A percentile compares a stretch with the other conserved stretches of the same genome.
Evolutionary conservation across 2,888 invertebrate genomes (phyloP).

Genomic region (Busseola fusca): DNA sequence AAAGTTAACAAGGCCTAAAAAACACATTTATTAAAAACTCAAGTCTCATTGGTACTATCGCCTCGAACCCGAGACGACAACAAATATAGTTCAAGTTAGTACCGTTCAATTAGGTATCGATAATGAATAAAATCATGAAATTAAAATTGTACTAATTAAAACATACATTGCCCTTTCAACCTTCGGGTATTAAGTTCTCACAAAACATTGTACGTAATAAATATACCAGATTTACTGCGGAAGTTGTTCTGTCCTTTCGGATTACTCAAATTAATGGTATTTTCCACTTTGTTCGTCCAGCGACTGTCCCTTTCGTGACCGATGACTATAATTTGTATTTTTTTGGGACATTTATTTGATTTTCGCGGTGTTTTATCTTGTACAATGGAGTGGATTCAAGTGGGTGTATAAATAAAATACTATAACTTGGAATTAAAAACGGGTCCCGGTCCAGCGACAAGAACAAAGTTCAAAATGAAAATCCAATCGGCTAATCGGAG

Average conservation of each 20-base stretch:
- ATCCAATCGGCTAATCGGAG: too few relatives aligned
- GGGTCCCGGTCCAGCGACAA: too few relatives aligned
- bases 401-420: neutral
- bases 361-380: slow-evolving; percentile 33
- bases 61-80: too few relatives aligned
- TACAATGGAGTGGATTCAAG: slow-evolving; percentile 15
- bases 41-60: too few relatives aligned
- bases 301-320: slow-evolving; percentile 35
- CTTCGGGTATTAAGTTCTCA: slow-evolving; percentile 9
- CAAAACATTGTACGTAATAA: slow-evolving; percentile 39
- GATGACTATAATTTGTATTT: slow-evolving; percentile 48
- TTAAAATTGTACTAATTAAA: too few relatives aligned
- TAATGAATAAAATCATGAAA: neutral
- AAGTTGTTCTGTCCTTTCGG: slow-evolving; percentile 40
- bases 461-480: too few relatives aligned
- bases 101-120: neutral
- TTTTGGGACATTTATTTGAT: slow-evolving; percentile 45
- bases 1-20: too few relatives aligned
- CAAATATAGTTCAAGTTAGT: neutral
- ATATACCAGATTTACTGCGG: slow-evolving; percentile 31
- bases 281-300: slow-evolving; percentile 30
- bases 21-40: too few relatives aligned
- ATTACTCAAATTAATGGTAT: slow-evolving; percentile 44
- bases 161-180: slow-evolving; percentile 13
- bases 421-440: neutral